Evolutionary conservation across 2,888 invertebrate genomes (phyloP), one percentile per base, ranked within the genome.

Genomic region (Torymus tubicola): DNA sequence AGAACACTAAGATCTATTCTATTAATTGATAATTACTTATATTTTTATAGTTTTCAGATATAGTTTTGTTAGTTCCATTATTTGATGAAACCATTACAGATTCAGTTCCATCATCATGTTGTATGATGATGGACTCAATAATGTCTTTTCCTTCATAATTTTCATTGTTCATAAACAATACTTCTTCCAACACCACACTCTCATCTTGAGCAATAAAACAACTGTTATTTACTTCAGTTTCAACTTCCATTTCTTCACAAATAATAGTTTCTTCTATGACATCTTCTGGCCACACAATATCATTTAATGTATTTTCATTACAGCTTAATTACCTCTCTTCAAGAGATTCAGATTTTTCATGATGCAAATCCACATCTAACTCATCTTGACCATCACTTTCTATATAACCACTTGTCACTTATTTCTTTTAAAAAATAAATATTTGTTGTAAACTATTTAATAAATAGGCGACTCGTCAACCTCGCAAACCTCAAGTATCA

Each of bases 231-330:
- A 82, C 77, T 75, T 86, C 84, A 24, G 80, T 82, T 68, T 90
- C 89, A 2, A 90, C 86, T 64, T 91, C 90, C 89, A 91, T 89
- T 75, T 90, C 90, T 79, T 90, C 91, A 70, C 91, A 91, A 57
- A 91, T 88, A 75, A 91, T 88, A 11, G 90, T 90, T 74, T 91
- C 91, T 78, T 91, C 91, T 53, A 90, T 88, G 0, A 91, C 87
- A 65, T 89, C 89, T 64, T 89, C 21, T 2, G 82, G 63, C 80
- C 77, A 80, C 57, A 80, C 31, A 65, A 87, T 82, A 74, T 86
- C 82, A 11, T 81, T 78, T 3, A 85, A 77, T 2, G 80, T 79
- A 13, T 82, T 63, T 14, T 84, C 85, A 24, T 77, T 80, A 31
- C 73, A 58, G 58, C 64, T 12, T 52, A 84, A 82, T 16, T 84